phyloP scores from a whole-genome alignment of 2,888 invertebrate species.

The Gnatocerus cornutus region DNA sequence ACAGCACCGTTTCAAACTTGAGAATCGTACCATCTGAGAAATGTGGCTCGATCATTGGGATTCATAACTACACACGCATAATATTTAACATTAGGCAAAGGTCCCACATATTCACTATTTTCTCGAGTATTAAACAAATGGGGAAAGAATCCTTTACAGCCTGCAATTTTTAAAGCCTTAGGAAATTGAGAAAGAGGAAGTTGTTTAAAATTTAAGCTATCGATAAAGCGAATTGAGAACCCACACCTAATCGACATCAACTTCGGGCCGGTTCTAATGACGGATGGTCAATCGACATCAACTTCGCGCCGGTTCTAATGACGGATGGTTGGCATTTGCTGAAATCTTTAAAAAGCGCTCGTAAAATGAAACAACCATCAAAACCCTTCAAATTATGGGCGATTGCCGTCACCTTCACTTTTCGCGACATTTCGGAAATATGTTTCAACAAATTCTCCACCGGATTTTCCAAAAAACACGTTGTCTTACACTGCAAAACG shows the following conservation, averaged over 20 bases:
- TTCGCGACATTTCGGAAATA: constrained; percentile 6
- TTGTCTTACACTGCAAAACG: constrained; percentile 3
- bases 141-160: constrained; percentile 9
- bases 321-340: background rate
- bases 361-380: constrained; percentile 17
- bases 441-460: constrained; percentile 27
- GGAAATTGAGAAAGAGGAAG: constrained; percentile 16
- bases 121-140: constrained; percentile 1
- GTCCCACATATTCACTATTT: constrained; percentile 17
- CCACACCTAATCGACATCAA: constrained; percentile 11
- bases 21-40: background rate
- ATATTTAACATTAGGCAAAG: background rate
- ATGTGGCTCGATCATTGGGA: background rate
- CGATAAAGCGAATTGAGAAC: constrained; percentile 4
- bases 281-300: background rate
- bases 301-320: no score
- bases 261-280: constrained; percentile 2
- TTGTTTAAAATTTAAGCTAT: constrained; percentile 29
- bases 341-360: background rate
- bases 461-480: constrained; percentile 23
- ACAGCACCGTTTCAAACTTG: background rate
- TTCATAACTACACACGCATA: background rate
- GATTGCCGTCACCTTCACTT: constrained; percentile 7
- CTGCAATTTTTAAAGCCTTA: constrained; percentile 1
- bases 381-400: constrained; percentile 42